Conservation (phyloP, 2,888 invertebrate species). For the Parochlus steinenii region DNA sequence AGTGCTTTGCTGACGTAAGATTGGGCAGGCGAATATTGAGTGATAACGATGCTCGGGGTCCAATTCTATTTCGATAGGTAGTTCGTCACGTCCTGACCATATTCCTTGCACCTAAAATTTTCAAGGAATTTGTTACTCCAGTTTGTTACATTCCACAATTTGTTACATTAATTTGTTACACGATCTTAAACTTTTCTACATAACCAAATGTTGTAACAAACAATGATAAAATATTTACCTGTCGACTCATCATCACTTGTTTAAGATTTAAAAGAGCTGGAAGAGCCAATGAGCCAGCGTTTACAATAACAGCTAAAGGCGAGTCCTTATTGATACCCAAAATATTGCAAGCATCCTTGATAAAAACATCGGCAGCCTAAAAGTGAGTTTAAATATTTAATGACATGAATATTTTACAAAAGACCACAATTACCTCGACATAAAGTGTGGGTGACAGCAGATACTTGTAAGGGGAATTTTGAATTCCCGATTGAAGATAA, state of each 20-base stretch:
- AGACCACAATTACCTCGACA: no score
- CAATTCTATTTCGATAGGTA: slow-evolving; percentile 93
- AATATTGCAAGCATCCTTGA: slow-evolving; percentile 80
- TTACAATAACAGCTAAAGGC: slow-evolving; percentile 79
- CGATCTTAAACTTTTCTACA: no score
- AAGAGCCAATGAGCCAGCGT: slow-evolving; percentile 84
- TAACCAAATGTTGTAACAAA: no score
- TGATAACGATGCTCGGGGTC: slow-evolving; percentile 85
- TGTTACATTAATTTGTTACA: no score
- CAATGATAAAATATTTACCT: no score
- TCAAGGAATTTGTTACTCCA: no score
- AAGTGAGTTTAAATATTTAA: slow-evolving; percentile 23
- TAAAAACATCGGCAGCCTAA: slow-evolving; percentile 79
- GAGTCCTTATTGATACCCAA: slow-evolving; percentile 80
- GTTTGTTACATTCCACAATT: no score
- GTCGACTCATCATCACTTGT: slow-evolving; percentile 75
- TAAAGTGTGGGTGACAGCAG: slow-evolving; percentile 60
- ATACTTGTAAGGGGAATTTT: slow-evolving; percentile 60
- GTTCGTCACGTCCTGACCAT: slow-evolving; percentile 89
- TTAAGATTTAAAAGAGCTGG: slow-evolving; percentile 90
- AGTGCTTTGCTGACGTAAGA: slow-evolving; percentile 88
- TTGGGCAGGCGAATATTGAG: slow-evolving; percentile 97
- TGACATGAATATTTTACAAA: no score
- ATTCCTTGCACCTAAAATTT: slow-evolving; percentile 88
- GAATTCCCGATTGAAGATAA: slow-evolving; percentile 63